Percentiles rank a stretch among this genome's conserved stretches.
These are phyloP conservation scores for Eidolon helvum DNA, from an alignment of 2,113 vertebrate species.

Conservation along the genomic window DNA sequence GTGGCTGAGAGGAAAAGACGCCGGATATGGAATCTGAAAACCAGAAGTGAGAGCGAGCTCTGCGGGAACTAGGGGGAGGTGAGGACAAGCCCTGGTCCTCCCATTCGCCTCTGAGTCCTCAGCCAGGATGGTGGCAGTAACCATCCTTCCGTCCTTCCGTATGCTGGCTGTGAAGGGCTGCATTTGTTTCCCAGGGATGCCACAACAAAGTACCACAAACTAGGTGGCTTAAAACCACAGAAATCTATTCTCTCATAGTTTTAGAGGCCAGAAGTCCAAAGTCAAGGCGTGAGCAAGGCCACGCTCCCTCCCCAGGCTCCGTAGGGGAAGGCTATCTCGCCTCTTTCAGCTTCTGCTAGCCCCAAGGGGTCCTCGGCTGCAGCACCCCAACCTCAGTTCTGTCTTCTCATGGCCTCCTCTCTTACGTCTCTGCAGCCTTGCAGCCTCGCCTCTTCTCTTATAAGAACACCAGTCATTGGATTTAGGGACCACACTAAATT, in stretches of 20 bases:
- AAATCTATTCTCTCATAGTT: neutral
- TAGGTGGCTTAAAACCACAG: neutral
- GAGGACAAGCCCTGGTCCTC: neutral
- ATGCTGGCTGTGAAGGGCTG: rapidly evolving
- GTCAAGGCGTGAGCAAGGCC: neutral
- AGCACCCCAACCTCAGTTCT: neutral
- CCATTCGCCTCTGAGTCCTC: neutral
- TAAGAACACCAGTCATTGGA: neutral
- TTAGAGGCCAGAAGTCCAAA: neutral
- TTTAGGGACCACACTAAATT: neutral
- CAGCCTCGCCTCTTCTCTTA: neutral
- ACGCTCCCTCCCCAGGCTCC: neutral
- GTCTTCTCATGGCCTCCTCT: rapidly evolving
- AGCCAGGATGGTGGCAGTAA: rapidly evolving
- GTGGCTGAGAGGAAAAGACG: neutral
- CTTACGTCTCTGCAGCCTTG: neutral
- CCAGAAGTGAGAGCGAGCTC: neutral
- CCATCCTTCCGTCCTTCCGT: neutral
- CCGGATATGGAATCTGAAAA: neutral
- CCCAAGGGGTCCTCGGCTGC: no score
- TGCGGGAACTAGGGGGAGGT: neutral
- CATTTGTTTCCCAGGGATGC: neutral
- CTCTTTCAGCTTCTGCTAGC: neutral
- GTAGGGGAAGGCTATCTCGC: neutral
- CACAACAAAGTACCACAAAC: neutral